Conservation (phyloP, 2,113 vertebrate species). For the Corydoras maculifer region DNA sequence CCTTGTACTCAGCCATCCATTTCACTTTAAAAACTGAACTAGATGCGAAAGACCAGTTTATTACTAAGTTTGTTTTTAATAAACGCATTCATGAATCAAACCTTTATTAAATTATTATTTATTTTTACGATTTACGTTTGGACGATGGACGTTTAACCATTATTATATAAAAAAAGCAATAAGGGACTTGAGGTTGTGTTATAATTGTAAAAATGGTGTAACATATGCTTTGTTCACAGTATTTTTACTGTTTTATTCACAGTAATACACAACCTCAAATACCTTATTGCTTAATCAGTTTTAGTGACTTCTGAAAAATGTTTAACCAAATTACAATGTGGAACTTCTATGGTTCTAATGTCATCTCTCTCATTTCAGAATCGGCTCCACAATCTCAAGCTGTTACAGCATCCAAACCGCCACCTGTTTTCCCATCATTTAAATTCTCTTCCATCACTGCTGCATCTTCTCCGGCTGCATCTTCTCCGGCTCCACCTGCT, state of each 20-base stretch:
- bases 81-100: not conserved
- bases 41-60: not conserved
- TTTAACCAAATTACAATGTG: too few relatives aligned
- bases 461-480: constrained; percentile 18
- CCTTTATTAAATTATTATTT: not conserved
- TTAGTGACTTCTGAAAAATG: not conserved
- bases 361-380: constrained; percentile 12
- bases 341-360: not conserved
- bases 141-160: too few relatives aligned
- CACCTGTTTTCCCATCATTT: constrained; percentile 19
- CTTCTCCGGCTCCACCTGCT: constrained; percentile 29
- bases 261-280: too few relatives aligned
- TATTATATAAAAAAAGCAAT: too few relatives aligned
- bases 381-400: constrained; percentile 37
- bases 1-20: too few relatives aligned
- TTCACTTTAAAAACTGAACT: too few relatives aligned
- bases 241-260: too few relatives aligned
- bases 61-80: not conserved
- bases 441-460: constrained; percentile 29
- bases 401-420: constrained; percentile 9
- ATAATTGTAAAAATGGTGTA: too few relatives aligned
- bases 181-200: too few relatives aligned
- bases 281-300: not conserved
- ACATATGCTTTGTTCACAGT: too few relatives aligned
- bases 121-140: not conserved